These are phyloP conservation scores for Rhinichthys osculus DNA, from an alignment of 2,797 vertebrate species.

Conservation along the genomic window DNA sequence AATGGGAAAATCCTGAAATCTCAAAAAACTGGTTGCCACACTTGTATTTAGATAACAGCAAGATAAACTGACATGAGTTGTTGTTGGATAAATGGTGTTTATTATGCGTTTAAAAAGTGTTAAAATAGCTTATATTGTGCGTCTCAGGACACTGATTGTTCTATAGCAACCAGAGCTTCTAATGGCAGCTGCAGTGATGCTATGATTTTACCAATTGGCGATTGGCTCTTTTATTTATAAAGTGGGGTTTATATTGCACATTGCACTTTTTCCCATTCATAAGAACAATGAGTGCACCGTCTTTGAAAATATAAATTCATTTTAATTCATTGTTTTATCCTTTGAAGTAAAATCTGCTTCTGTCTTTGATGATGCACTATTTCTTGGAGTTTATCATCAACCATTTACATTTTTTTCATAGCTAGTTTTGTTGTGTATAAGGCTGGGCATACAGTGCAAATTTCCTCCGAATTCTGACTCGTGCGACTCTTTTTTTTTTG, in stretches of 20 bases:
- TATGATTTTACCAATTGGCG: not conserved
- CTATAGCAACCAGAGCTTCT: not conserved
- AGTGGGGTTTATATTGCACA: not conserved
- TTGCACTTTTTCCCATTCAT: not conserved
- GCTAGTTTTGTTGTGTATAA: not conserved
- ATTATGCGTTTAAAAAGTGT: not conserved
- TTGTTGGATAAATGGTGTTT: not conserved
- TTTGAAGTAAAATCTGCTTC: not conserved
- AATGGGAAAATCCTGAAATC: not conserved
- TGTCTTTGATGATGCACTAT: not conserved
- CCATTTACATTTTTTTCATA: not conserved
- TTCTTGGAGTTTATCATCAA: not conserved
- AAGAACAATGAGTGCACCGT: not conserved
- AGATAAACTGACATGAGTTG: not conserved
- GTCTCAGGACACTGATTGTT: not conserved
- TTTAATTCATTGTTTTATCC: not conserved
- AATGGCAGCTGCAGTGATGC: not conserved
- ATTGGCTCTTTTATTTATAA: not conserved
- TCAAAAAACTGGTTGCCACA: not conserved
- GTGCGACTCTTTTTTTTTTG: too few relatives aligned
- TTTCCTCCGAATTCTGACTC: too few relatives aligned
- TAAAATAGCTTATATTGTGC: not conserved
- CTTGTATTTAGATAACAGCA: not conserved
- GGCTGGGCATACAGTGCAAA: too few relatives aligned
- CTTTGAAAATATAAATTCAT: not conserved